Base-by-base conservation (phyloP, 2,888 invertebrate genomes). In the Scaptomyza flava region DNA sequence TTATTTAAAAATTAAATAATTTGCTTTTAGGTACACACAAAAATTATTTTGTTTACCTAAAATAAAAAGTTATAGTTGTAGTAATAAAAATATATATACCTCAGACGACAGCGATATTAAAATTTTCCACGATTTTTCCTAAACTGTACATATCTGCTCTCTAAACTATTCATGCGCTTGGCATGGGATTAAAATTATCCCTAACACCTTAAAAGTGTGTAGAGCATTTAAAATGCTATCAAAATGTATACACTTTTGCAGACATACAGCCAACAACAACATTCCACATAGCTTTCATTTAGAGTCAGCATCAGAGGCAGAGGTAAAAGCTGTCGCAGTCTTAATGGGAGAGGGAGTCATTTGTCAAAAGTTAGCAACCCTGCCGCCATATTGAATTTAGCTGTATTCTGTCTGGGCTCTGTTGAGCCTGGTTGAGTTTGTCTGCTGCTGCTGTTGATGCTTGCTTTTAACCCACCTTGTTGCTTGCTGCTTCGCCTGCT, bases 341-440 rank as follows among this genome's bases (percentile, higher is more conserved):
- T 41, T 3, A 41, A 17, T 17, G 17, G 41, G 17, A 27, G 8
- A 34, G 50, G 31, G 52, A 87, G 77, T 79, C 88, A 87, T 87
- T 83, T 66, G 86, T 87, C 81, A 82, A 88, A 81, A 87, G 81
- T 85, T 87, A 76, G 86, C 79, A 81, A 67, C 79, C 75, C 75
- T 68, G 80, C 51, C 89, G 81, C 81, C 84, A 84, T 88, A 78
- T 84, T 84, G 83, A 77, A 87, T 79, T 84, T 82, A 72, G 59
- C 65, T 69, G 23, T 67, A 48, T 59, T 41, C 33, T 50, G 61
- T 70, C 56, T 70, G 68, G 50, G 42, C 51, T 41, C 17, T 67
- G 50, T 56, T n/a, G n/a, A n/a, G 63, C 66, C 52, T 66, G 64
- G 43, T 50, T 67, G 61, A 56, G 56, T 79, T 64, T 68, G 64